Evolutionary conservation across 2,888 invertebrate genomes (phyloP).

Genomic region (Yponomeuta cagnagella): DNA sequence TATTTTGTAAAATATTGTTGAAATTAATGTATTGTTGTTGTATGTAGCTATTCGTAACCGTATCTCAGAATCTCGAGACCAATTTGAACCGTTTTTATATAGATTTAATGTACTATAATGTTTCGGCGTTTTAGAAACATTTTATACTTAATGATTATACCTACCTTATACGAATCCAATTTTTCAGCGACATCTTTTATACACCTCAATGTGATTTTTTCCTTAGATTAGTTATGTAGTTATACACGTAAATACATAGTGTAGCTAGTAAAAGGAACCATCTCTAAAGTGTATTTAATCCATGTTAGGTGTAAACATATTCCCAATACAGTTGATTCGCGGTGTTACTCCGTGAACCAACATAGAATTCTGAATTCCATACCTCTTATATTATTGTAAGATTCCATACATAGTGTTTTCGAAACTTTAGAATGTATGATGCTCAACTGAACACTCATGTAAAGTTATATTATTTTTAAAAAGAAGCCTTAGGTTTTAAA

Average conservation of each 20-base stretch:
- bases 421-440: background rate
- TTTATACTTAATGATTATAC: constrained; percentile 40
- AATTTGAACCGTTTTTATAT: constrained; percentile 61
- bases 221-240: constrained; percentile 49
- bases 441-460: constrained; percentile 4
- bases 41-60: constrained; percentile 46
- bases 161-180: constrained; percentile 50
- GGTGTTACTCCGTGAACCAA: too few species aligned
- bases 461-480: background rate
- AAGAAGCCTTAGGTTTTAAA: background rate
- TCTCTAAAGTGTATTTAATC: constrained; percentile 28
- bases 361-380: too few species aligned
- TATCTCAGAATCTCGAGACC: constrained; percentile 70
- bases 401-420: background rate
- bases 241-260: constrained; percentile 37
- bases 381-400: background rate
- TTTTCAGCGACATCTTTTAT: constrained; percentile 63
- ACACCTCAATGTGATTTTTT: constrained; percentile 60
- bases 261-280: constrained; percentile 43
- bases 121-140: constrained; percentile 61
- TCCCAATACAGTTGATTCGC: background rate
- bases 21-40: constrained; percentile 40
- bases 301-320: background rate
- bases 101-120: constrained; percentile 44
- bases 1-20: constrained; percentile 18